A percentile compares a stretch with the other conserved stretches of the same genome.
These are phyloP conservation scores for Rafetus swinhoei DNA, from an alignment of 2,113 vertebrate species.

Conservation along the genomic window DNA sequence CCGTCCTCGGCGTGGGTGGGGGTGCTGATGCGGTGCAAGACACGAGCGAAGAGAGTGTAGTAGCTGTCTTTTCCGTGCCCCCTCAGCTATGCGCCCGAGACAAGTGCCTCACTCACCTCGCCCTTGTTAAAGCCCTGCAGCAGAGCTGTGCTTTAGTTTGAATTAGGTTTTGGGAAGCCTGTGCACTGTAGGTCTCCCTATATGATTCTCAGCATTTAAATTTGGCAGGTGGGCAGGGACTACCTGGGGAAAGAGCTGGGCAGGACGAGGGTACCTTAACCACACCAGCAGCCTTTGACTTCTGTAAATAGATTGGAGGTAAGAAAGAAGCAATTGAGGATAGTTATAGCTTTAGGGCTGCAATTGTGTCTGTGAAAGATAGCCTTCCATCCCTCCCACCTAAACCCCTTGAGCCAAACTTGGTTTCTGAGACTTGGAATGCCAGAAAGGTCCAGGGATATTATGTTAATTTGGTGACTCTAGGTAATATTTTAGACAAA, in stretches of 20 bases:
- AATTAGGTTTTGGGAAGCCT: background rate
- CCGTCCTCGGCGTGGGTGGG: too few species aligned
- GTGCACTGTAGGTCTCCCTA: background rate
- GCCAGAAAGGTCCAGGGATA: background rate
- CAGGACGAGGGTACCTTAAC: background rate
- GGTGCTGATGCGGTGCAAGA: too few species aligned
- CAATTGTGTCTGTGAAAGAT: background rate
- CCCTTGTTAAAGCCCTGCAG: too few species aligned
- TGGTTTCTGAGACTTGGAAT: background rate
- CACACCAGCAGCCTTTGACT: background rate
- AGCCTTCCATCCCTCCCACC: background rate
- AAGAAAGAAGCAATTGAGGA: background rate
- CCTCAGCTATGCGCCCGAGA: too few species aligned
- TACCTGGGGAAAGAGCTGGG: background rate
- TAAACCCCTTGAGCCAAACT: background rate
- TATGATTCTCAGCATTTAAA: background rate
- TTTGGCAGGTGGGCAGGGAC: background rate
- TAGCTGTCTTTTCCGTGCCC: too few species aligned
- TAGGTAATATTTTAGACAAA: background rate
- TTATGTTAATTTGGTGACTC: constrained; percentile 1
- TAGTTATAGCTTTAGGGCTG: background rate
- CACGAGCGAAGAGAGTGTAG: too few species aligned
- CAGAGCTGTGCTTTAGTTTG: background rate
- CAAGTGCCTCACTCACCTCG: too few species aligned
- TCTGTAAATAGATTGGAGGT: accelerated